Evolutionary conservation across 2,113 vertebrate genomes (phyloP), one percentile per base, ranked within the genome.

Genomic region (Paramisgurnus dabryanus): DNA sequence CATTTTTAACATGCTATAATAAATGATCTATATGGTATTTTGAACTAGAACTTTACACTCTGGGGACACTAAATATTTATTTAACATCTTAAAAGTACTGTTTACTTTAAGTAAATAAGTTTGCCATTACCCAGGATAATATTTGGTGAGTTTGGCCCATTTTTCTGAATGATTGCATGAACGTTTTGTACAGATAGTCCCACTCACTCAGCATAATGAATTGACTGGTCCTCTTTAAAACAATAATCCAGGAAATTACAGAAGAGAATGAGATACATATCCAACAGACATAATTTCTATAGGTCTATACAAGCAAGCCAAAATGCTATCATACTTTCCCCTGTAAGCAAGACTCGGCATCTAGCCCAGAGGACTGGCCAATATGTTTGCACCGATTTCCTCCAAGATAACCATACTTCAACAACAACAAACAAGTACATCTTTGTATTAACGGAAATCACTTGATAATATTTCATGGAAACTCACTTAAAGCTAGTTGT

Each of bases 181-280:
- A 75, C 17, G 49, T 6, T 13, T 27, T 53, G 22, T 49, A 3
- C 27, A 45, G 18, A 71, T 10, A 50, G 17, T 4, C 18, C 27
- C 49, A 3, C 40, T 15, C 49, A 3, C 18, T 15, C 10, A 50
- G 45, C 17, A 4, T 27, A 55, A 73, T 22, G 17, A 22, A 41
- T 11, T 64, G 39, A 79, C 40, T 22, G 15, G 12, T 58, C 17
- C 61, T 75, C 63, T 34, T 58, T 18, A 58, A n/a, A 17, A 67
- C 18, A 47, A 53, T 45, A 60, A 80, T 58, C 39, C 79, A 74
- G 53, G 79, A 64, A 81, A 45, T 80, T 73, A 68, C 3, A 13
- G 64, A 39, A 71, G 49, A 57, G 39, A 81, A 60, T 81, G 39
- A 27, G 69, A 80, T 73, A 66, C 34, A 73, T 73, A 80, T 80